phyloP scores from a whole-genome alignment of 1,140 invertebrate genomes.

The Himalopsyche phryganea region DNA sequence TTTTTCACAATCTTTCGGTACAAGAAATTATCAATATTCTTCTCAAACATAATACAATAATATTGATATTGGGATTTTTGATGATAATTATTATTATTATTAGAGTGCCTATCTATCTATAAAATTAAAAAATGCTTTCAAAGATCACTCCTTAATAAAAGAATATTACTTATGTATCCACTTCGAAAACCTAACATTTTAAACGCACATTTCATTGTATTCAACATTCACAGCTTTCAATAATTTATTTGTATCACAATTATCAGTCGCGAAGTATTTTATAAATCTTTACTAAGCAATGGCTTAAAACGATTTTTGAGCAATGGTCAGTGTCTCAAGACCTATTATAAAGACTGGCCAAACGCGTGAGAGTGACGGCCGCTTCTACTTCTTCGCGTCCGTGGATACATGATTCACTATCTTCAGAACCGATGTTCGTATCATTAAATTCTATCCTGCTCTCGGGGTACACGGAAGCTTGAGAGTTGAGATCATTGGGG shows the following conservation, averaged over 20 bases:
- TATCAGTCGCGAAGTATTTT: slow-evolving; percentile 24
- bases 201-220: slow-evolving; percentile 9
- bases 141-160: too few relatives aligned
- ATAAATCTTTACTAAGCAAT: slow-evolving; percentile 9
- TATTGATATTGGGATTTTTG: too few relatives aligned
- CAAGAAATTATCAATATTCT: too few relatives aligned
- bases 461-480: slow-evolving; percentile 29
- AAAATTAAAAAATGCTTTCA: too few relatives aligned
- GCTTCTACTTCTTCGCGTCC: slow-evolving; percentile 67
- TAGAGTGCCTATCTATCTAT: too few relatives aligned
- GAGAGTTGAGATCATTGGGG: slow-evolving; percentile 12
- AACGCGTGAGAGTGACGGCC: slow-evolving; percentile 61
- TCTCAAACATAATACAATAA: too few relatives aligned
- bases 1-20: too few relatives aligned
- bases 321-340: slow-evolving; percentile 15
- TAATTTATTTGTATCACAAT: slow-evolving; percentile 21
- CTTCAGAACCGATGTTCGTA: too few relatives aligned
- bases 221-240: slow-evolving; percentile 5
- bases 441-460: slow-evolving; percentile 10
- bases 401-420: slow-evolving; percentile 38
- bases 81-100: too few relatives aligned
- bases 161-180: too few relatives aligned
- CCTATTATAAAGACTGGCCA: slow-evolving; percentile 43
- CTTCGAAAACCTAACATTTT: neutral
- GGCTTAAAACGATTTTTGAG: slow-evolving; percentile 6